Conservation (phyloP, 2,888 invertebrate genomes). For the Bunonema sp. region DNA sequence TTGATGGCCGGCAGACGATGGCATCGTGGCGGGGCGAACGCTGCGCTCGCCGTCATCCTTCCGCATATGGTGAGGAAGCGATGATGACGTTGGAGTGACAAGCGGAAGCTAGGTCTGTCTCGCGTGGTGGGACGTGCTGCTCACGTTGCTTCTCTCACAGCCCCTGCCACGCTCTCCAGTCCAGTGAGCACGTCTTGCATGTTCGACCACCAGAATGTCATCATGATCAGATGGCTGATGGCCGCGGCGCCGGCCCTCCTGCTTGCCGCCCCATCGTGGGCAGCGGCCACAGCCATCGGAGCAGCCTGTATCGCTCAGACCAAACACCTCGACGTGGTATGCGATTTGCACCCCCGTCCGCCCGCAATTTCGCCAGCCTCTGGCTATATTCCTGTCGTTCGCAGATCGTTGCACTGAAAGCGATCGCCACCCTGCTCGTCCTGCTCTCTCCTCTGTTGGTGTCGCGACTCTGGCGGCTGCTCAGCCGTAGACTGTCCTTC, state of each 20-base stretch:
- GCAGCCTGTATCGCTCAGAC: slow-evolving; percentile 16
- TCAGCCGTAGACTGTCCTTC: no score
- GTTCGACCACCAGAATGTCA: slow-evolving; percentile 19
- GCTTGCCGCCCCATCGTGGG: slow-evolving; percentile 13
- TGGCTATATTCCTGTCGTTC: no score
- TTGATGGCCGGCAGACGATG: no score
- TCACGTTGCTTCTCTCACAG: slow-evolving; percentile 22
- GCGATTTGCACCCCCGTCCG: no score
- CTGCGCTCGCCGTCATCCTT: slow-evolving; percentile 14
- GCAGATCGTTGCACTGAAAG: slow-evolving; percentile 18
- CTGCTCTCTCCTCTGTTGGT: slow-evolving; percentile 20
- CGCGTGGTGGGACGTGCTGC: slow-evolving; percentile 22
- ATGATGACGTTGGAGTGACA: no score
- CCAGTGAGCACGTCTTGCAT: no score
- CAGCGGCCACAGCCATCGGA: slow-evolving; percentile 8
- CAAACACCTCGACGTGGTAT: no score
- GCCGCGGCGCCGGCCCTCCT: slow-evolving; percentile 14
- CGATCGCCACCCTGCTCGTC: slow-evolving; percentile 17
- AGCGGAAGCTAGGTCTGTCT: slow-evolving; percentile 14
- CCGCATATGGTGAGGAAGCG: slow-evolving; percentile 20
- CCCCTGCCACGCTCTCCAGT: no score
- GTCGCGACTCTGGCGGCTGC: no score
- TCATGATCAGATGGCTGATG: slow-evolving; percentile 13
- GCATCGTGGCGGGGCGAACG: no score
- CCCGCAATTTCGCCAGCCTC: no score